Evolutionary conservation across 64 coral and sea anemone species (phyloP), one percentile per base, ranked within the genome.

Genomic region (Actinia equina): DNA sequence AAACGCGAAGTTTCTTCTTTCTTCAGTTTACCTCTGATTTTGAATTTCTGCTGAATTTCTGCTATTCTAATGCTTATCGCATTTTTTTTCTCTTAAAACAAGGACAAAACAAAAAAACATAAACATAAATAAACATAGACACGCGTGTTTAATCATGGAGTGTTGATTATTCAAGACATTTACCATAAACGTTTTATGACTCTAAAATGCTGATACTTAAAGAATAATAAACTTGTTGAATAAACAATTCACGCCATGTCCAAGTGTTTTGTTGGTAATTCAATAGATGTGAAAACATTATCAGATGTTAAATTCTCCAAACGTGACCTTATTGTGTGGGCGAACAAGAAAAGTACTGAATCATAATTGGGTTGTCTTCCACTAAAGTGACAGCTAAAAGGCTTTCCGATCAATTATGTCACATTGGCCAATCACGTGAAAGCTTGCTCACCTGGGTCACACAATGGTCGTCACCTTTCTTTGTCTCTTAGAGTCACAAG

Each of bases 271-370:
- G 6, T 7, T 78, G 15, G 10, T 81, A 49, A 88, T 59, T 88
- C 41, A 8, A 23, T 86, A 18, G 18, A 17, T 25, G n/a, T 86
- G 16, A 69, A 19, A 7, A 74, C 69, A 41, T 0, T 74, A 87
- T 64, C 57, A 64, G 63, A 86, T 6, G 56, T 65, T 26, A 87
- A 87, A 87, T 87, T 87, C 71, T 87, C 71, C 63, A 56, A 74
- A 85, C 83, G 30, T 58, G 53, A 42, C 55, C 51, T 42, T 61
- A 57, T 60, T 85, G 83, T 63, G 83, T 85, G 83, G 83, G 83
- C 83, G 83, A 85, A 17, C 43, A 25, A 27, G 69, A 74, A 25
- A 74, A 74, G 69, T 74, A 14, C 27, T 52, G 78, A 81, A 46
- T 81, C 78, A 74, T 74, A 81, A 81, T 81, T 81, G 78, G 49